Evolutionary conservation across 2,113 vertebrate genomes (phyloP), one percentile per base, ranked within the genome.

Genomic region (Albula goreensis): DNA sequence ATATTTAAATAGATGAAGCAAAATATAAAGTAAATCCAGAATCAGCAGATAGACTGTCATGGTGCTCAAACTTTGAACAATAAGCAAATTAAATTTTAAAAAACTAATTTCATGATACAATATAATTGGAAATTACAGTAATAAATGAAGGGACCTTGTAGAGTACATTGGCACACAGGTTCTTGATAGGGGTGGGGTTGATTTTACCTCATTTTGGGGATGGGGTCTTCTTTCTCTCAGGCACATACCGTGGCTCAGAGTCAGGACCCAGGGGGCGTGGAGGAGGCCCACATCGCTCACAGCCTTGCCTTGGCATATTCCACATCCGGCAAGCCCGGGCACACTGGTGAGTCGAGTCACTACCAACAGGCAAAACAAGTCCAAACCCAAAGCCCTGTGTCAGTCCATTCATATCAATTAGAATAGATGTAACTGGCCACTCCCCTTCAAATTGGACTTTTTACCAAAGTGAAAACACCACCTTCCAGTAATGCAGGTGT

Each of bases 211-310:
- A 31, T 74, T 74, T 10, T n/a, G n/a, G 22, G n/a, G 70, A 25
- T 5, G 60, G 60, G 60, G 60, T 2, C 83, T 81, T 88, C n/a
- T 87, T 85, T 66, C 49, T 0, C 2, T 81, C 90, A 96, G 95
- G 95, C 95, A n/a, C 93, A 95, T 93, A 88, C 92, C 93, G 94
- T 95, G 83, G 80, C 93, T 51, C 82, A 95, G 94, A 94, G 92
- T 91, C 91, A 92, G 87, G 84, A 86, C 78, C 88, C 91, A 1
- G 89, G 86, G 81, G 92, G 92, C 19, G 87, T 92, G 53, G 94
- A 96, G 83, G 93, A 89, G 50, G 94, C 93, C 3, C 89, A 86
- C 77, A 93, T 96, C 19, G 92, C 94, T 81, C 93, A 92, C 89
- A 92, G 90, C 31, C 81, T 96, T 6, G 94, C 96, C 82, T 90